A percentile compares a stretch with the other conserved stretches of the same genome.
These are phyloP conservation scores for Cepaea nemoralis DNA, from an alignment of 1,140 invertebrate species.

Conservation along the genomic window DNA sequence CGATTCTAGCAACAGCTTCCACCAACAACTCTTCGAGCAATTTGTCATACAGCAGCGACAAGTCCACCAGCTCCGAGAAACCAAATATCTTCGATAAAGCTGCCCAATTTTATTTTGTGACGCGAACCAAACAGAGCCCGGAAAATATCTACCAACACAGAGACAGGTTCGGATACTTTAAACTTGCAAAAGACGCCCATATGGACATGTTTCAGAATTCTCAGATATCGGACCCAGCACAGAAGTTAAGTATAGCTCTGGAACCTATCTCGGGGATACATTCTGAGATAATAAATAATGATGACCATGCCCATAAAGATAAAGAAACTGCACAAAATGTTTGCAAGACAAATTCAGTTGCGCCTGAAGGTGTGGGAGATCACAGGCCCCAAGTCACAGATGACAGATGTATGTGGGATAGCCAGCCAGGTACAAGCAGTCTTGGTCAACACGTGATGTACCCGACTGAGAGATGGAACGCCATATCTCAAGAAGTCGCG, in stretches of 20 bases:
- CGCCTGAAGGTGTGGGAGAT: neutral
- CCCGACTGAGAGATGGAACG: too few species aligned
- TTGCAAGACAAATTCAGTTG: too few species aligned
- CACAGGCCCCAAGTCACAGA: neutral
- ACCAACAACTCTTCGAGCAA: slow-evolving; percentile 27
- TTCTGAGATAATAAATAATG: neutral
- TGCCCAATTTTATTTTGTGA: slow-evolving; percentile 4
- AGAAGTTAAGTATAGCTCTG: neutral
- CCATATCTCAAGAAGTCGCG: too few species aligned
- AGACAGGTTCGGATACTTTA: neutral
- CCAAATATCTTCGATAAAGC: neutral
- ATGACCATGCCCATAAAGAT: too few species aligned
- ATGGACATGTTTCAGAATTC: neutral
- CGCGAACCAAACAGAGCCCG: neutral
- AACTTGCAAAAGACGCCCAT: neutral
- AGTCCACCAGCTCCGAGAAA: neutral
- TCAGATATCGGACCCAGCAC: neutral
- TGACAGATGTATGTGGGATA: too few species aligned
- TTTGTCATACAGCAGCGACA: neutral
- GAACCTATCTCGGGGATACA: neutral
- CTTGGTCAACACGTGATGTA: too few species aligned
- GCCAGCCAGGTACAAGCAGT: too few species aligned
- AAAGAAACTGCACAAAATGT: too few species aligned
- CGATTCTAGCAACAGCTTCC: neutral
- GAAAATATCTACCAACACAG: neutral